Evolutionary conservation across 2,888 invertebrate species (phyloP).

Genomic region (Trimorus sp.): DNA sequence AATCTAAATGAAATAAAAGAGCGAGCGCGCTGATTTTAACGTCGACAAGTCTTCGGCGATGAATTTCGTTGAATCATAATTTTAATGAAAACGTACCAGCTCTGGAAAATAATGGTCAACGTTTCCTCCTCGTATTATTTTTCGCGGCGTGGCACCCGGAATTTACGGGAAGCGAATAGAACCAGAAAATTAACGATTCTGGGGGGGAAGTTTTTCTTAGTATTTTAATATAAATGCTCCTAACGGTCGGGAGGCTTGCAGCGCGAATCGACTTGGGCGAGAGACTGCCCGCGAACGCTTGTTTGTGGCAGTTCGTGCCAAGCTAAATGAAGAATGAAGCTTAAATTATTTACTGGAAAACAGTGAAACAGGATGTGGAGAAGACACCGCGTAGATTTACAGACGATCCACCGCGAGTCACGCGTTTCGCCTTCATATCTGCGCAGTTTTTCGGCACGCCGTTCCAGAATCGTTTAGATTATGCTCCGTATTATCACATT

Average conservation of each 20-base stretch:
- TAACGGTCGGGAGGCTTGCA: slow-evolving; percentile 70
- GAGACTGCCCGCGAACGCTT: slow-evolving; percentile 74
- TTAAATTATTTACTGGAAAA: slow-evolving; percentile 82
- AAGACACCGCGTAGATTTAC: slow-evolving; percentile 81
- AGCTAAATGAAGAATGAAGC: slow-evolving; percentile 82
- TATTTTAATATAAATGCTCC: slow-evolving; percentile 82
- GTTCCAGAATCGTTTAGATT: slow-evolving; percentile 44
- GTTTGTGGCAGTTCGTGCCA: slow-evolving; percentile 82
- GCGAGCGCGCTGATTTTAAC: slow-evolving; percentile 9
- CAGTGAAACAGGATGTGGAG: slow-evolving; percentile 82
- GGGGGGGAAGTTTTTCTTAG: slow-evolving; percentile 80
- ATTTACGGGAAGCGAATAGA: slow-evolving; percentile 81
- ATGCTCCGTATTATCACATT: background rate
- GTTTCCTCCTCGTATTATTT: slow-evolving; percentile 81
- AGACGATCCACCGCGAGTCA: slow-evolving; percentile 69
- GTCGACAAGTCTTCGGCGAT: slow-evolving; percentile 39
- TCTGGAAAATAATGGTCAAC: slow-evolving; percentile 81
- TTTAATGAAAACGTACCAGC: slow-evolving; percentile 73
- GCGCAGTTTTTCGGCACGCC: slow-evolving; percentile 48
- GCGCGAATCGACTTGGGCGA: slow-evolving; percentile 67
- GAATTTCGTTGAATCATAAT: slow-evolving; percentile 57
- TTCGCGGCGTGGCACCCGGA: slow-evolving; percentile 73
- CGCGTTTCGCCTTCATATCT: slow-evolving; percentile 55
- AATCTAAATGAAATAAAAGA: slow-evolving; percentile 11
- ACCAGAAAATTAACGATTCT: slow-evolving; percentile 82